Evolutionary conservation across 2,797 vertebrate species (phyloP).

Genomic region (Bryconaethiops microstoma): DNA sequence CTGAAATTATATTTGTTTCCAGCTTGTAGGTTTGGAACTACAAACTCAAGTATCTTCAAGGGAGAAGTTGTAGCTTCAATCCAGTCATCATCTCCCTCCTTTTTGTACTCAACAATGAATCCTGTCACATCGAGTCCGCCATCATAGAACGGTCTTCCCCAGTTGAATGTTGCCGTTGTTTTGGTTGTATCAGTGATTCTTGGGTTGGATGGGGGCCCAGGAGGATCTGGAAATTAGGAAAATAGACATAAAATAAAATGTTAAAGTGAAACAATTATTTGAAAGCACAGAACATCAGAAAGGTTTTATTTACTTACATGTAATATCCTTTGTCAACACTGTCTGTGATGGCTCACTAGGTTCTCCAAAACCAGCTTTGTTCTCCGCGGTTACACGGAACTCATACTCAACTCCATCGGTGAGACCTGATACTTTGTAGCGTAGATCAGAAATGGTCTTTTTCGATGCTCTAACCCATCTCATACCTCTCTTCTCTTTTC

Average conservation of each 20-base stretch:
- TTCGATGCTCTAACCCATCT: constrained; percentile 97
- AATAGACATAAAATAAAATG: background rate
- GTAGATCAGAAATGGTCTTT: constrained; percentile 91
- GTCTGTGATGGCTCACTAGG: constrained; percentile 89
- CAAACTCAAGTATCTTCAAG: constrained; percentile 89
- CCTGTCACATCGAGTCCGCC: constrained; percentile 94
- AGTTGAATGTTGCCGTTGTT: constrained; percentile 90
- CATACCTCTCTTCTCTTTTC: constrained; percentile 93
- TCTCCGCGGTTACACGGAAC: constrained; percentile 98
- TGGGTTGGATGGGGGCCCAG: constrained; percentile 95
- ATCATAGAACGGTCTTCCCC: constrained; percentile 95
- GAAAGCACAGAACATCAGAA: constrained; percentile 3
- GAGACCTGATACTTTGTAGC: constrained; percentile 94
- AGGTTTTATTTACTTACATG: constrained; percentile 85
- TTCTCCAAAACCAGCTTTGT: constrained; percentile 94
- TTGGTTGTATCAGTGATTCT: constrained; percentile 94
- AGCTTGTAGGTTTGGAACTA: constrained; percentile 90
- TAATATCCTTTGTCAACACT: constrained; percentile 90
- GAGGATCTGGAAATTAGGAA: constrained; percentile 84
- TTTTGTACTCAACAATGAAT: constrained; percentile 95
- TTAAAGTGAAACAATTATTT: background rate
- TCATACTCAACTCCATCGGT: constrained; percentile 95
- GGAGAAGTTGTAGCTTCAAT: constrained; percentile 88
- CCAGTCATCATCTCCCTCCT: constrained; percentile 94
- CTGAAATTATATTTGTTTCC: constrained; percentile 94